These are phyloP conservation scores for Phaethornis superciliosus DNA, from an alignment of 2,113 vertebrate species.

Conservation along the genomic window DNA sequence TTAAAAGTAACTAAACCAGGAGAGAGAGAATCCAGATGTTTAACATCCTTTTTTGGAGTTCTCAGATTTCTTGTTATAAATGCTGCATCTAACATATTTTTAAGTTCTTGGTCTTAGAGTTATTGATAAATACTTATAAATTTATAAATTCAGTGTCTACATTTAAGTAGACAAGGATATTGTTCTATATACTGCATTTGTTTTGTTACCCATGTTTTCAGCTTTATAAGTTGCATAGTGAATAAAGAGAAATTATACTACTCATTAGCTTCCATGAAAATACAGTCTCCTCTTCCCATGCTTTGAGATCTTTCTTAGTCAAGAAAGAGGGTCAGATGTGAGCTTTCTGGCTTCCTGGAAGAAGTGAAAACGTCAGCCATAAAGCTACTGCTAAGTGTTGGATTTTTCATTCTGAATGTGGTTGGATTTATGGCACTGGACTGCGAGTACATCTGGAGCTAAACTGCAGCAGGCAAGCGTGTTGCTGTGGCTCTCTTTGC, in stretches of 20 bases:
- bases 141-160: not conserved
- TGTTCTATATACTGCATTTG: not conserved
- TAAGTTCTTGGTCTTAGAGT: not conserved
- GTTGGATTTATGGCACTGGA: not conserved
- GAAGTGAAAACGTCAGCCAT: not conserved
- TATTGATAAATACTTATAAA: not conserved
- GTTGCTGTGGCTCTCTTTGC: not conserved
- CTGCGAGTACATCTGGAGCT: not conserved
- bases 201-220: not conserved
- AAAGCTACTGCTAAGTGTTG: rapidly evolving
- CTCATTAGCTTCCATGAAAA: not conserved
- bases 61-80: not conserved
- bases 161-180: not conserved
- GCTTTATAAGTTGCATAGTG: not conserved
- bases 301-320: not conserved
- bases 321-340: not conserved
- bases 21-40: rapidly evolving
- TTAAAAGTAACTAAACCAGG: not conserved
- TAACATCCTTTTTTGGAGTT: not conserved
- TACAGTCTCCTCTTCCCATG: not conserved
- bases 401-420: not conserved
- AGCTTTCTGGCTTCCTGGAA: not conserved
- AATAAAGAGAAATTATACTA: not conserved
- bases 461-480: not conserved
- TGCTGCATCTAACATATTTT: not conserved